Base-by-base conservation (phyloP, 2,113 vertebrate genomes). In the Anoura caudifer region DNA sequence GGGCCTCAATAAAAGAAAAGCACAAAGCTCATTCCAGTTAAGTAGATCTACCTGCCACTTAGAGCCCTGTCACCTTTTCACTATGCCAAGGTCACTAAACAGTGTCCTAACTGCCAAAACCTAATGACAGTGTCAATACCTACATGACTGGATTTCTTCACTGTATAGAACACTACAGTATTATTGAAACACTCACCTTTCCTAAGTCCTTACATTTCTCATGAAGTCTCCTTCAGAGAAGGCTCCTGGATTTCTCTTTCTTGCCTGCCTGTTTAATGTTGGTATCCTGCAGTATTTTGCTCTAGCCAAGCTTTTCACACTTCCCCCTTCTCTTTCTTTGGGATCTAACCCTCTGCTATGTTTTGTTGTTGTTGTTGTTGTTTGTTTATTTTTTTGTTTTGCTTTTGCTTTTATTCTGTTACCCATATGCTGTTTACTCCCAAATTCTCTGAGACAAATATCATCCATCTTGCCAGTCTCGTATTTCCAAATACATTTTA, bases 261-360 rank as follows among this genome's bases (percentile, higher is more conserved):
- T 50, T 63, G 4, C 3, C 59, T 36, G 4, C 6, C 2, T 7
- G 12, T 56, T 84, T 20, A 33, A 73, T 28, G 19, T 24, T 17
- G 3, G 22, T 61, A 28, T 67, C 73, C 10, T 61, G n/a, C 13
- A 54, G 8, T 79, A 52, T 47, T 93, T 87, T 83, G 9, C 7
- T 41, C 5, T 31, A 88, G n/a, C 0, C 1, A 6, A 47, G 6
- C 10, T 87, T 82, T 72, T 33, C 41, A 80, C 7, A 36, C 7
- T 67, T 88, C 3, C 7, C 4, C 8, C 95, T 95, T 45, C 15
- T 67, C 11, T 43, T 17, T 65, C 31, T 83, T 11, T 59, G 17
- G 4, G 0, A 81, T 75, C 16, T 45, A 47, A 14, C 0, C 12
- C 12, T 33, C 0, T 45, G 10, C 5, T 70, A 4, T 36, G 79